Base-by-base conservation (phyloP, 2,888 invertebrate genomes). In the Tetramorium bicarinatum region DNA sequence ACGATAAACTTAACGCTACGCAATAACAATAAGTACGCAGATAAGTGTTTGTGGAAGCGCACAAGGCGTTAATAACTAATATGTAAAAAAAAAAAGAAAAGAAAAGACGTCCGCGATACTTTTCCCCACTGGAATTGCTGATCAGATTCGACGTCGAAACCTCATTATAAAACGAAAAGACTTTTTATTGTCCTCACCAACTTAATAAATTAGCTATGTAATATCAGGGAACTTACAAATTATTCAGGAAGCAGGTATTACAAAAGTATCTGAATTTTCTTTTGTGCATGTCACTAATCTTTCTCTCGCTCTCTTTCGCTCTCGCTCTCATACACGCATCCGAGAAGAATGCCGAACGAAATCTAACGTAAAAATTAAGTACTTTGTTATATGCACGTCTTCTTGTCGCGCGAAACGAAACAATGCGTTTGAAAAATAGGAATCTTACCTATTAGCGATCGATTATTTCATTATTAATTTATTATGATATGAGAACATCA, bases 31-130 rank as follows among this genome's bases (percentile, higher is more conserved):
- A 80, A 76, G 76, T 85, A 85, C 83, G 80, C 61, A 81, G 34
- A 81, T 64, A 74, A 82, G 67, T 56, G 54, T 82, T 59, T 38
- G 15, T 84, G 85, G 84, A 87, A 87, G 86, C 86, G 82, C 82
- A 76, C 62, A 76, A 79, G 21, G 71, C 29, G 21, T 83, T 49
- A 47, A 82, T 56, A 72, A 44, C 34, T 72, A 29, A 79, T 47
- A 62, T 52, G 11, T 64, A 67, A 59, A 71, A 47, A 13, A 38
- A 25, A 64, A 34, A 34, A 4, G 2, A 34, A 34, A 4, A 6
- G 1, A 66, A 66, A 25, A 44, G 18, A 15, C 56, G 34, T 79
- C 59, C 72, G 18, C 44, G 41, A 38, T 59, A 49, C 38, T 44
- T 52, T 18, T 18, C 49, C 49, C 13, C 9, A 52, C 21, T 81